Conservation (phyloP, 2,113 vertebrate genomes). For the Saccopteryx bilineata region DNA sequence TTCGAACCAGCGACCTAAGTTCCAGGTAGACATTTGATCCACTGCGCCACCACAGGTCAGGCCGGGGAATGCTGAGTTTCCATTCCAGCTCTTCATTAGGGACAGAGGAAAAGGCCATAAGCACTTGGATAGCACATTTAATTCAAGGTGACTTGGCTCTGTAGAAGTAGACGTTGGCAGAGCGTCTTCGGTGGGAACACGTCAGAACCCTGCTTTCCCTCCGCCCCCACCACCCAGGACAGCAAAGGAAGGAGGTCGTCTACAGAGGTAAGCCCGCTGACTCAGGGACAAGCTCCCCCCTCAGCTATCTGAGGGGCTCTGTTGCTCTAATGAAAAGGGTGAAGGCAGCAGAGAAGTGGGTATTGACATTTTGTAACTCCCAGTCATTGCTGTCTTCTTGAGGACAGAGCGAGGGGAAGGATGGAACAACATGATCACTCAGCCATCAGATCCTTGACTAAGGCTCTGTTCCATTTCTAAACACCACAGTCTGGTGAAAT, state of each 20-base stretch:
- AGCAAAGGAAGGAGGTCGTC: not conserved
- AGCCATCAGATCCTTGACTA: slow-evolving; percentile 47
- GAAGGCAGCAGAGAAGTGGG: not conserved
- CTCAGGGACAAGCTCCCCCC: slow-evolving; percentile 36
- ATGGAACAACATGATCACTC: slow-evolving; percentile 18
- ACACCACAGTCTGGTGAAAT: not conserved
- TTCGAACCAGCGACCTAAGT: too few relatives aligned
- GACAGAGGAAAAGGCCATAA: not conserved
- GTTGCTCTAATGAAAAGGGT: not conserved
- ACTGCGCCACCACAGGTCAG: too few relatives aligned
- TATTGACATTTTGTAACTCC: not conserved
- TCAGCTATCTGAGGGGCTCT: slow-evolving; percentile 17
- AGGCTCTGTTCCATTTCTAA: slow-evolving; percentile 22
- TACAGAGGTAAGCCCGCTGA: slow-evolving; percentile 45
- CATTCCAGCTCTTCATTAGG: not conserved
- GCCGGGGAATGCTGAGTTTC: not conserved
- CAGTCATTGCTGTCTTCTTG: slow-evolving; percentile 33
- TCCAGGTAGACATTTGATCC: too few relatives aligned
- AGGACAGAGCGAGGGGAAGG: slow-evolving; percentile 7
- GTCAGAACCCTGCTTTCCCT: not conserved
- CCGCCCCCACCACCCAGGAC: not conserved
- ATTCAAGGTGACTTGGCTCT: not conserved
- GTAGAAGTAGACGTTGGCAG: not conserved
- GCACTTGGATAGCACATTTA: not conserved
- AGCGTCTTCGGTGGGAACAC: not conserved